Percentiles rank a stretch among this genome's conserved stretches.
Conservation (phyloP, 2,888 invertebrate species). For the Acrobasis suavella region DNA sequence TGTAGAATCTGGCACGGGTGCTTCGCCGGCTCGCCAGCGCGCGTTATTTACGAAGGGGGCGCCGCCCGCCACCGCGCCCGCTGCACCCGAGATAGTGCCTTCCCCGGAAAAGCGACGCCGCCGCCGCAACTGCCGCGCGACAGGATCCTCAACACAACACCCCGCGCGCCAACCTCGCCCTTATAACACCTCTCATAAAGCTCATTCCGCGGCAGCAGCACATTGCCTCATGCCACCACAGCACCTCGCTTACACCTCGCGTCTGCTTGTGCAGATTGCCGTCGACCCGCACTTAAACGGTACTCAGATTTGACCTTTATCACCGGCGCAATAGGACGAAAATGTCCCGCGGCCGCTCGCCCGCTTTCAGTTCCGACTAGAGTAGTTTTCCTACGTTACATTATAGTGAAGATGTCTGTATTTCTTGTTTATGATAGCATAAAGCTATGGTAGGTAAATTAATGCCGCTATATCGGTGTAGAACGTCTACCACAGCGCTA, state of each 20-base stretch:
- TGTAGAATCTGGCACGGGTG: conserved; percentile 82
- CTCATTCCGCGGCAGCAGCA: conserved; percentile 34
- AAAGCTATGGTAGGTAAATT: conserved; percentile 71
- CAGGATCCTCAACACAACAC: conserved; percentile 35
- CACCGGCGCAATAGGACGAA: conserved; percentile 57
- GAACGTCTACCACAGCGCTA: conserved; percentile 47
- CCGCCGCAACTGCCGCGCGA: conserved; percentile 48
- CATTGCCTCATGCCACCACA: conserved; percentile 47
- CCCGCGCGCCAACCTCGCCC: conserved; percentile 42
- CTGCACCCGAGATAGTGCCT: conserved; percentile 78
- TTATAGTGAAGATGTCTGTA: conserved; percentile 73
- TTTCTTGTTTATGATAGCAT: conserved; percentile 71
- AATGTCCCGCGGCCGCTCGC: conserved; percentile 45
- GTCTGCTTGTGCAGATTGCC: conserved; percentile 73
- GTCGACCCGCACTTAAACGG: conserved; percentile 62
- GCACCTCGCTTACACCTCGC: conserved; percentile 66
- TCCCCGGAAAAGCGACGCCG: conserved; percentile 76
- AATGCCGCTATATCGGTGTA: conserved; percentile 60
- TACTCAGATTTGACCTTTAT: conserved; percentile 68
- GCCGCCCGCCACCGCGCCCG: conserved; percentile 57
- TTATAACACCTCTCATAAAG: conserved; percentile 42
- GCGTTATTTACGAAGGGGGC: conserved; percentile 79
- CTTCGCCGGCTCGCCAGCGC: conserved; percentile 82
- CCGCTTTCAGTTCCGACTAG: conserved; percentile 55
- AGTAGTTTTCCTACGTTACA: conserved; percentile 60